Percentiles rank a stretch among this genome's conserved stretches.
These are phyloP conservation scores for Gobio gobio DNA, from an alignment of 2,113 vertebrate species.

Conservation along the genomic window DNA sequence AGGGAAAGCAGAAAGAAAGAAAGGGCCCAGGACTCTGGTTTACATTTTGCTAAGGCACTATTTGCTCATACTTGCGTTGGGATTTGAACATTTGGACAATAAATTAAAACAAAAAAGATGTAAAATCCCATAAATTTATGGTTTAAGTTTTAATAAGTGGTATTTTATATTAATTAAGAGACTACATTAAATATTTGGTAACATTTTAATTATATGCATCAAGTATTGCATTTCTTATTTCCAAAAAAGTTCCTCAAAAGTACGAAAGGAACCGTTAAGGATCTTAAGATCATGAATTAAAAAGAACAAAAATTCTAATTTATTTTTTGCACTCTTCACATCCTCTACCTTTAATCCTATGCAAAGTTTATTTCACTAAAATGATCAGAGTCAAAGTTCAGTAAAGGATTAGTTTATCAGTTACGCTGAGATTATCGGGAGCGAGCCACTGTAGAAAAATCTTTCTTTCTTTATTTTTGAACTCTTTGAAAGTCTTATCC, in stretches of 20 bases:
- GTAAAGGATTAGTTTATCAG: conserved; percentile 19
- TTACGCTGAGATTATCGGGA: neutral
- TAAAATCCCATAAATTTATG: neutral
- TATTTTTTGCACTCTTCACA: neutral
- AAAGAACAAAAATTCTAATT: neutral
- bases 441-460: neutral
- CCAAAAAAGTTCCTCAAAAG: neutral
- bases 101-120: neutral
- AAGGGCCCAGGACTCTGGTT: neutral
- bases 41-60: neutral
- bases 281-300: neutral
- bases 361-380: neutral
- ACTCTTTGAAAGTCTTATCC: conserved; percentile 13
- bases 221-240: neutral
- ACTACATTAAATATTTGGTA: too few relatives aligned
- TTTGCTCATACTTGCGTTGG: neutral
- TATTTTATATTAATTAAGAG: neutral
- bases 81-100: neutral
- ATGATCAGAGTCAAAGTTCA: conserved; percentile 18
- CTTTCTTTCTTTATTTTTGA: neutral
- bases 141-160: neutral
- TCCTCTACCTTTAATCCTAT: conserved; percentile 21
- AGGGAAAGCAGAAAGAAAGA: neutral
- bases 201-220: neutral
- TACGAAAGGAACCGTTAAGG: neutral